Evolutionary conservation across 2,113 vertebrate species (phyloP).

Genomic region (Tragulus kanchil): DNA sequence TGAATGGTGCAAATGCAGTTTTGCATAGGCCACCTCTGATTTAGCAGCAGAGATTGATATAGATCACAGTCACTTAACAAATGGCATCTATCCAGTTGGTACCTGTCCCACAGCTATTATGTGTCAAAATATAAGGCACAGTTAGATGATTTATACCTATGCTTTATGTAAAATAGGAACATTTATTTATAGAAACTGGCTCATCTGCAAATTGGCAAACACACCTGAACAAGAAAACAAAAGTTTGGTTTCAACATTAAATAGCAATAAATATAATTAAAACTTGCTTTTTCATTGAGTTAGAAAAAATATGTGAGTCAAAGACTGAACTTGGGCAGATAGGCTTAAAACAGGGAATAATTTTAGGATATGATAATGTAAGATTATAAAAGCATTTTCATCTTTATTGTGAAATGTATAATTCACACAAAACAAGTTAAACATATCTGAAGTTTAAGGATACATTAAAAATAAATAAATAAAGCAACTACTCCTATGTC

Average conservation of each 20-base stretch:
- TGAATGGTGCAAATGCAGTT: constrained; percentile 56
- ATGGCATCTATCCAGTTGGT: constrained; percentile 43
- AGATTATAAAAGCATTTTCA: not conserved
- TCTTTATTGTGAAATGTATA: constrained; percentile 18
- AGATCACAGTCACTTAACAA: constrained; percentile 63
- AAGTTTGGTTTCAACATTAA: constrained; percentile 68
- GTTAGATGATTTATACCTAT: constrained; percentile 61
- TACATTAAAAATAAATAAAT: constrained; percentile 4
- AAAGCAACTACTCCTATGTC: not conserved
- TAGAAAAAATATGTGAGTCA: constrained; percentile 26
- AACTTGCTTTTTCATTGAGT: constrained; percentile 57
- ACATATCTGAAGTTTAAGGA: not conserved
- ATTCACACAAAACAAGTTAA: constrained; percentile 35
- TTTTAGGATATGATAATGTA: not conserved
- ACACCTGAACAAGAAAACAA: constrained; percentile 35
- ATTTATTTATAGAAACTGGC: constrained; percentile 44
- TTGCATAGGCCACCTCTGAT: constrained; percentile 46
- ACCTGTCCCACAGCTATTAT: constrained; percentile 32
- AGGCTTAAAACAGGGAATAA: not conserved
- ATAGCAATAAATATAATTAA: constrained; percentile 58
- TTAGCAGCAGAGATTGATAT: constrained; percentile 55
- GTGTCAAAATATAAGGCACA: constrained; percentile 54
- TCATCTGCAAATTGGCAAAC: constrained; percentile 24
- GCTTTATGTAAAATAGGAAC: constrained; percentile 57
- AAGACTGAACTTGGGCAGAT: not conserved